Base-by-base conservation (phyloP, 2,797 vertebrate genomes). In the Sparidentex hasta region DNA sequence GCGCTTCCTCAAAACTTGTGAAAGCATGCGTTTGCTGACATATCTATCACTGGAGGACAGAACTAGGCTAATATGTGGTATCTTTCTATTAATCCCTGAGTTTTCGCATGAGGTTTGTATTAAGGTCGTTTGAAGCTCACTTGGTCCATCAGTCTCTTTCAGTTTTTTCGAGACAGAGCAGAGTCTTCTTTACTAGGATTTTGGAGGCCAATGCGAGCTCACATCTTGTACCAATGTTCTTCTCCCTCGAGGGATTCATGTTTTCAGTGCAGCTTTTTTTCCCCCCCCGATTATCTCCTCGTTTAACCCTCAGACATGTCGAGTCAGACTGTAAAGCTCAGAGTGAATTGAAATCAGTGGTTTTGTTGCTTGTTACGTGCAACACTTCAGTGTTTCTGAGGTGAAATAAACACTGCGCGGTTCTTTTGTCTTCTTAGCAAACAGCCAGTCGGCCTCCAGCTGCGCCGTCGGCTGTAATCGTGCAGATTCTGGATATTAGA, bases 1-100 rank as follows among this genome's bases (percentile, higher is more conserved):
- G 62, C 50, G 43, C 38, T 80, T 81, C 69, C 67, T 66, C 46
- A 70, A 75, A 67, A 33, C 2, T 3, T 29, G 13, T 46, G 25
- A 8, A 17, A 29, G 29, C 41, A 7, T 57, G 59, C 12, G 7
- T 21, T 29, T 16, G 46, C 21, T 58, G 59, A 57, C 27, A 20
- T 16, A 14, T n/a, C 41, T 12, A 3, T 51, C 23, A 58, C 43
- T 43, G 20, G 41, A 55, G 50, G 16, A 33, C 29, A 33, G 29
- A 33, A 33, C 33, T 7, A 6, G 33, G 33, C 33, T 33, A 8
- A 33, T 33, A 33, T 33, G 7, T 33, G 33, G 33, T 33, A 33
- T 8, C 7, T 33, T 33, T 33, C 7, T 8, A 1, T 33, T 8
- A 33, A 33, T 33, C 33, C 33, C 33, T 8, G 7, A 33, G 7